A percentile compares a stretch with the other conserved stretches of the same genome.
Evolutionary conservation across 2,797 vertebrate species (phyloP).

Genomic region (Malurus leucopterus): DNA sequence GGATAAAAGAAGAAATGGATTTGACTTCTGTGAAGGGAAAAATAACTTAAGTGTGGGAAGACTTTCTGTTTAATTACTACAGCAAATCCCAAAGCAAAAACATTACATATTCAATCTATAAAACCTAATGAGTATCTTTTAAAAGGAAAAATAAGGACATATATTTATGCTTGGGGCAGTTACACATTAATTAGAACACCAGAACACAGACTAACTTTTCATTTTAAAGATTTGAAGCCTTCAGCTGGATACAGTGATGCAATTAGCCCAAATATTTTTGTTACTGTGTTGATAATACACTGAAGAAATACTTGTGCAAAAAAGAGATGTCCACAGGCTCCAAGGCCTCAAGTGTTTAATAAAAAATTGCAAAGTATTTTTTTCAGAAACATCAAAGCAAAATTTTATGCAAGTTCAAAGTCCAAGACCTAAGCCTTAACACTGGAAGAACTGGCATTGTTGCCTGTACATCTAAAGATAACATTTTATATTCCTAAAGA

Average conservation of each 20-base stretch:
- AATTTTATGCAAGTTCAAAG: neutral
- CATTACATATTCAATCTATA: neutral
- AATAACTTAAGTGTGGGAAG: neutral
- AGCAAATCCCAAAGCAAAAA: neutral
- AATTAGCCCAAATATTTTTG: neutral
- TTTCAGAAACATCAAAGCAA: neutral
- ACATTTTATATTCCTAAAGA: neutral
- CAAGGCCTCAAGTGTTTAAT: neutral
- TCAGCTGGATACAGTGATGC: neutral
- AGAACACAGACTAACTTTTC: neutral
- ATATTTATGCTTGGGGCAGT: neutral
- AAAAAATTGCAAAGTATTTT: neutral
- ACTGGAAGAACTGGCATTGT: neutral
- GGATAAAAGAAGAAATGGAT: conserved; percentile 56
- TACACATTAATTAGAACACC: neutral
- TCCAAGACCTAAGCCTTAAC: neutral
- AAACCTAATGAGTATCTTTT: neutral
- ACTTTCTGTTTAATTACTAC: neutral
- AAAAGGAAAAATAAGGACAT: neutral
- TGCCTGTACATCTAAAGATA: neutral
- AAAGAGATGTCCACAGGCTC: neutral
- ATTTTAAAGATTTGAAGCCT: neutral
- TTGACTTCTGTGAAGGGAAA: conserved; percentile 37
- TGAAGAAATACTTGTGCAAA: neutral
- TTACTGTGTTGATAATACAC: neutral